A percentile compares a stretch with the other conserved stretches of the same genome.
Conservation (phyloP, 2,797 vertebrate species). For the Sebastes reedi region DNA sequence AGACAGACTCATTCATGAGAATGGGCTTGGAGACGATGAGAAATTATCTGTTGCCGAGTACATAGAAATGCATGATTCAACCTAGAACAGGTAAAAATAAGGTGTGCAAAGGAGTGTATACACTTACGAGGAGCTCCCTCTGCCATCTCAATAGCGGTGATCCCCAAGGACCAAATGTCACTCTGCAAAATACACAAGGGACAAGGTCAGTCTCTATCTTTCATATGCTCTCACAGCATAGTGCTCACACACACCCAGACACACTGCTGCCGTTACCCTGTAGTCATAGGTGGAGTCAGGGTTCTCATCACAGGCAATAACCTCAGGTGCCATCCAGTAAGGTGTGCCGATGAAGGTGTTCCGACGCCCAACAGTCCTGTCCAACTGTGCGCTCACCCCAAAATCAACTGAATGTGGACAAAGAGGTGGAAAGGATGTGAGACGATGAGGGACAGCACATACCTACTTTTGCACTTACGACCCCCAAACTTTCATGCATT, state of each 20-base stretch:
- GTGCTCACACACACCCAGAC: not conserved
- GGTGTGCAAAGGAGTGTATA: not conserved
- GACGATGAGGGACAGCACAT: not conserved
- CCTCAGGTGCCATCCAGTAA: conserved; percentile 96
- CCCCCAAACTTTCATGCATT: not conserved
- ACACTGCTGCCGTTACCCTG: conserved; percentile 79
- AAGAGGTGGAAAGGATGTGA: not conserved
- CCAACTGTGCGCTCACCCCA: conserved; percentile 94
- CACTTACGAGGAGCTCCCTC: conserved; percentile 94
- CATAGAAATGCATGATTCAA: not conserved
- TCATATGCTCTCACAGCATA: not conserved
- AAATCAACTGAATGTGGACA: conserved; percentile 86
- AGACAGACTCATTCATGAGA: conserved; percentile 64
- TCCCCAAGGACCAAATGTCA: conserved; percentile 96
- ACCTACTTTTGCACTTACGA: not conserved
- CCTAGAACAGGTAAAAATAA: not conserved
- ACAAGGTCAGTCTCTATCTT: not conserved
- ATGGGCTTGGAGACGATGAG: conserved; percentile 20
- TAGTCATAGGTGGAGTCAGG: conserved; percentile 95
- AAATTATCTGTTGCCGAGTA: not conserved
- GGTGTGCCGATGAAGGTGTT: conserved; percentile 97
- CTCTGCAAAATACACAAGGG: conserved; percentile 81
- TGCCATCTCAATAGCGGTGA: conserved; percentile 96
- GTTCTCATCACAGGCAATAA: conserved; percentile 96
- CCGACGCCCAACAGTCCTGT: conserved; percentile 91